A percentile compares a stretch with the other conserved stretches of the same genome.
Conservation (phyloP, 2,888 invertebrate species). For the Sialis lutaria region DNA sequence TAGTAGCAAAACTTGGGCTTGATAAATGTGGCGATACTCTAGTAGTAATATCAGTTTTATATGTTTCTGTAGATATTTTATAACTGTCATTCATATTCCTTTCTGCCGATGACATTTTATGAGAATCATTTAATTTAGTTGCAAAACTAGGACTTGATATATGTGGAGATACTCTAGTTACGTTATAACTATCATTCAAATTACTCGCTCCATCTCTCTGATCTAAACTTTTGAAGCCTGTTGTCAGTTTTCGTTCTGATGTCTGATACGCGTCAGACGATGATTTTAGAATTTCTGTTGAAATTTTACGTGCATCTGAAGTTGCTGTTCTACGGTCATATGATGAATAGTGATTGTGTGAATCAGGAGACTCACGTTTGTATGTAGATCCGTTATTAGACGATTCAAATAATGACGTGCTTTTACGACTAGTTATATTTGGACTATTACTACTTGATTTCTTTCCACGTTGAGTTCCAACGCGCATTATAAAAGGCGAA, state of each 20-base stretch:
- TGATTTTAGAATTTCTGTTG: neutral
- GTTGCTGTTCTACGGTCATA: neutral
- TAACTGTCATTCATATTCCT: neutral
- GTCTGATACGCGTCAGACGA: neutral
- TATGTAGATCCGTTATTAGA: constrained; percentile 11
- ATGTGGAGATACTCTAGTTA: neutral
- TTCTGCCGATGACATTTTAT: neutral
- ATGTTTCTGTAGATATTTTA: too few species aligned
- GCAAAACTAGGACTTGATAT: neutral
- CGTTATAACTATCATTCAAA: neutral
- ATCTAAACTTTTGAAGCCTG: neutral
- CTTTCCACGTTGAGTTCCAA: constrained; percentile 52
- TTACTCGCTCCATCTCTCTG: neutral
- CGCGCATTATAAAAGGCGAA: constrained; percentile 74
- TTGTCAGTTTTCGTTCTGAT: neutral
- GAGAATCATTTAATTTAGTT: neutral
- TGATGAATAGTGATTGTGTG: neutral
- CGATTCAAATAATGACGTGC: constrained; percentile 14
- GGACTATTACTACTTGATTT: constrained; percentile 32
- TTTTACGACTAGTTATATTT: constrained; percentile 19
- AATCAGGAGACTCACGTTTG: constrained; percentile 1
- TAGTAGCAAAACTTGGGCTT: neutral
- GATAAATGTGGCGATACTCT: neutral
- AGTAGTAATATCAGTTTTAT: neutral
- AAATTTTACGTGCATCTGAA: neutral